phyloP scores from a whole-genome alignment of 2,113 vertebrate genomes.

The Neotoma lepida region DNA sequence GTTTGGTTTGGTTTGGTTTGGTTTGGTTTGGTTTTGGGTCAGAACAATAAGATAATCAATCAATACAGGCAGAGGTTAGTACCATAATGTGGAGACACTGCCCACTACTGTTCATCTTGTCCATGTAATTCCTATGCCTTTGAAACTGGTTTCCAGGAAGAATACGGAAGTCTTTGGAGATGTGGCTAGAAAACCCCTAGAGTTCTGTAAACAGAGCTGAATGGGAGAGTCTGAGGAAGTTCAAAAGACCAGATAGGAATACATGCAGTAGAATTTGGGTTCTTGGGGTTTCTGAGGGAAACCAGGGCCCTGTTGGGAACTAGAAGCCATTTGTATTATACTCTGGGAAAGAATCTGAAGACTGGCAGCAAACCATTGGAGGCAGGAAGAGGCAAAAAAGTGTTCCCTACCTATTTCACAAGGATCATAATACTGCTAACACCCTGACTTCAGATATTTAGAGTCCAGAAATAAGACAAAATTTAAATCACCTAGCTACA shows the following conservation, averaged over 20 bases:
- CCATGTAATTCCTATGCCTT: neutral
- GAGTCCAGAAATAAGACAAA: neutral
- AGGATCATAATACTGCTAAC: neutral
- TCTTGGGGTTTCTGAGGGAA: neutral
- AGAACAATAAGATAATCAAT: neutral
- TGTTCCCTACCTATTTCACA: neutral
- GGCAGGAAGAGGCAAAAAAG: neutral
- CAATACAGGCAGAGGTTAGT: neutral
- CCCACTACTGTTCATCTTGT: neutral
- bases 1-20: neutral
- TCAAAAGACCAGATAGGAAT: neutral
- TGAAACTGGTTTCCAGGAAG: neutral
- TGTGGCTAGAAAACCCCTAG: neutral
- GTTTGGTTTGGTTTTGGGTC: neutral
- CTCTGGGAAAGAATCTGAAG: neutral
- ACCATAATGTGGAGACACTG: neutral
- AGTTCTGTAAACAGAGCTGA: neutral
- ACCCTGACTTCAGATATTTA: slow-evolving; percentile 16
- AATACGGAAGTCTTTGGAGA: neutral
- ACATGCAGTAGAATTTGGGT: too few species aligned
- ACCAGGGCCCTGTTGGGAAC: too few species aligned
- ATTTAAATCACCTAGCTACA: neutral
- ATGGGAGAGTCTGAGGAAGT: neutral
- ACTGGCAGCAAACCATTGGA: neutral
- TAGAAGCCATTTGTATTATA: neutral